These are phyloP conservation scores for Mellilla xanthometata DNA, from an alignment of 2,888 invertebrate species.

Conservation along the genomic window DNA sequence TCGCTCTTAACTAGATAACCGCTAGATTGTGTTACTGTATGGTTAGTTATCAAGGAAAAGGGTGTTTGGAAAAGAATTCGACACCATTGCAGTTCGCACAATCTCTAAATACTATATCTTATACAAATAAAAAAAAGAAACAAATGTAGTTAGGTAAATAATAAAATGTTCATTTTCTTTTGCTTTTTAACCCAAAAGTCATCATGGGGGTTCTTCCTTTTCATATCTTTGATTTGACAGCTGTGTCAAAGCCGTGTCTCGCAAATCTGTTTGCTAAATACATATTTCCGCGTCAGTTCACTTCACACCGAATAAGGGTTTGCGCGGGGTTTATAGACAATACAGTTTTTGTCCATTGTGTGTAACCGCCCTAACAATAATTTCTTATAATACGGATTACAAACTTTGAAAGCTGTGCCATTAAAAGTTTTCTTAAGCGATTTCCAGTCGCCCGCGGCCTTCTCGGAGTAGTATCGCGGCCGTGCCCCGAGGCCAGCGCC, in stretches of 20 bases:
- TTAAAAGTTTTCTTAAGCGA: slow-evolving; percentile 33
- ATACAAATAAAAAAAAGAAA: no score
- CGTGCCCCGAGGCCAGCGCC: slow-evolving; percentile 12
- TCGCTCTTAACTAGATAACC: no score
- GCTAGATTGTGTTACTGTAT: no score
- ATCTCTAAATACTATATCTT: no score
- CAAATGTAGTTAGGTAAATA: no score
- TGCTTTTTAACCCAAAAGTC: no score
- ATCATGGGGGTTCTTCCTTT: no score
- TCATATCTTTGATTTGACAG: background rate
- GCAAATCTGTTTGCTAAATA: background rate
- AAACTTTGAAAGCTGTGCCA: slow-evolving; percentile 29
- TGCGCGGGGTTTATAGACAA: slow-evolving; percentile 1
- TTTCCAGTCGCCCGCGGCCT: slow-evolving; percentile 25
- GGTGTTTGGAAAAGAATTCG: no score
- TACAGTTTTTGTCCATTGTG: slow-evolving; percentile 13
- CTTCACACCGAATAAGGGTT: background rate
- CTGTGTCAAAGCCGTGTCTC: background rate
- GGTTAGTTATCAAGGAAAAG: no score
- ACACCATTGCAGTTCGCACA: no score
- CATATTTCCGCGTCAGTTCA: background rate
- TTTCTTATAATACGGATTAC: slow-evolving; percentile 30
- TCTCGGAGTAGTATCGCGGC: slow-evolving; percentile 4
- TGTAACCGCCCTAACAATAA: slow-evolving; percentile 24
- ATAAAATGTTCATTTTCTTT: no score